Base-by-base conservation (phyloP, 2,113 vertebrate genomes). In the Phaethornis superciliosus region DNA sequence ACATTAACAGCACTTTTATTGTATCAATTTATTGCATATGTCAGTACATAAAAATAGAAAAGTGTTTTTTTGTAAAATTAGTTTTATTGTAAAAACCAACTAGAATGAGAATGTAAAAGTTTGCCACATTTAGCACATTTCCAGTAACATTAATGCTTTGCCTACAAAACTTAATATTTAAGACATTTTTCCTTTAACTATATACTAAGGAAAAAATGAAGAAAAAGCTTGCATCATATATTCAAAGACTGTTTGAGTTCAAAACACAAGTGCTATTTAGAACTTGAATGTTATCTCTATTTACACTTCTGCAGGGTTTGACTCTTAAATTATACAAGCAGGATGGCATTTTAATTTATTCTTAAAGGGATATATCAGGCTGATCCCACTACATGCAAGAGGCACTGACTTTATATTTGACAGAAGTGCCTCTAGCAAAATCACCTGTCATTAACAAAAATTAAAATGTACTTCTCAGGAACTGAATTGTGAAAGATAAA, bases 1-100 rank as follows among this genome's bases (percentile, higher is more conserved):
- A 95, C 95, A 95, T 95, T 94, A 93, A 79, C 91, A 95, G 64
- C 94, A 97, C 85, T 94, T 98, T 97, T 58, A 97, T 97, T 96
- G 96, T 98, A 98, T 97, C 97, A 98, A 98, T 98, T 99, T 99
- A 99, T 99, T 99, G 98, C 98, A 98, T 98, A 98, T 99, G 97
- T 98, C 98, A 98, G 97, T 98, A 99, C 98, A 99, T 97, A 98
- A 98, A 98, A 98, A 98, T 98, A 98, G 96, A 98, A 98, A 98
- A 95, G 96, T 98, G 98, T 97, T 97, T 97, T 46, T 96, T 91
- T 96, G 96, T 93, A 97, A 97, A 97, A 96, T 93, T 97, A 97
- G 97, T 94, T 93, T 65, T 96, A 95, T 91, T 96, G 89, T 96
- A 96, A 96, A 97, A 97, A 97, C 68, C 83, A 95, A 94, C 80